Evolutionary conservation across 2,797 vertebrate species (phyloP).

Genomic region (Molossus alvarezi): DNA sequence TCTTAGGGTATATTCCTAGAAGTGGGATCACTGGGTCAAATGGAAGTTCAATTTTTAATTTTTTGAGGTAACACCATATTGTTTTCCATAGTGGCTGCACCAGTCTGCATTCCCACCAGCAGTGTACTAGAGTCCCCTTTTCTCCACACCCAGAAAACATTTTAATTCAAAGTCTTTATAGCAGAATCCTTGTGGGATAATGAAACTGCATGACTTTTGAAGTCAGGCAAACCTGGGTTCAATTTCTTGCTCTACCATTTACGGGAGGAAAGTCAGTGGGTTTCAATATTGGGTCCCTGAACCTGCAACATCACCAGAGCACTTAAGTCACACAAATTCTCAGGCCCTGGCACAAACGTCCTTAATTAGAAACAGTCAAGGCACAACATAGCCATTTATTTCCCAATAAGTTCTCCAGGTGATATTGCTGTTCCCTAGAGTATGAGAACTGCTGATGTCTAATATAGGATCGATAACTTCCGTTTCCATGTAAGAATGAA

Average conservation of each 20-base stretch:
- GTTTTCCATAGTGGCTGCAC: no score
- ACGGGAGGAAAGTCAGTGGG: background rate
- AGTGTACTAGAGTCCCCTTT: no score
- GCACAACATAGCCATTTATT: background rate
- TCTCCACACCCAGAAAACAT: background rate
- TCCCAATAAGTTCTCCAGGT: background rate
- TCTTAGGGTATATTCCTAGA: no score
- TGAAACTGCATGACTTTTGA: background rate
- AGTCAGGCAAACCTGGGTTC: background rate
- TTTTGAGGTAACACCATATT: no score
- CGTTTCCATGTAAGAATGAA: background rate
- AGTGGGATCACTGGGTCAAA: no score
- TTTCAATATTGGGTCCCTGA: no score
- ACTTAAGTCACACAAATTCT: background rate
- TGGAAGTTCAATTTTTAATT: no score
- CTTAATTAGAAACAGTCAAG: background rate
- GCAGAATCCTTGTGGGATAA: background rate
- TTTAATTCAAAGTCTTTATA: constrained; percentile 23
- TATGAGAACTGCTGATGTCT: background rate
- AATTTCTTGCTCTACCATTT: background rate
- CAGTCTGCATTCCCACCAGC: no score
- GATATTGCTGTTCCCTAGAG: no score
- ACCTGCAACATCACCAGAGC: background rate
- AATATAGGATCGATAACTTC: background rate
- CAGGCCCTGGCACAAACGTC: background rate